A percentile compares a stretch with the other conserved stretches of the same genome.
Evolutionary conservation across 1,140 invertebrate genomes (phyloP).

Genomic region (Drosophila leontia): DNA sequence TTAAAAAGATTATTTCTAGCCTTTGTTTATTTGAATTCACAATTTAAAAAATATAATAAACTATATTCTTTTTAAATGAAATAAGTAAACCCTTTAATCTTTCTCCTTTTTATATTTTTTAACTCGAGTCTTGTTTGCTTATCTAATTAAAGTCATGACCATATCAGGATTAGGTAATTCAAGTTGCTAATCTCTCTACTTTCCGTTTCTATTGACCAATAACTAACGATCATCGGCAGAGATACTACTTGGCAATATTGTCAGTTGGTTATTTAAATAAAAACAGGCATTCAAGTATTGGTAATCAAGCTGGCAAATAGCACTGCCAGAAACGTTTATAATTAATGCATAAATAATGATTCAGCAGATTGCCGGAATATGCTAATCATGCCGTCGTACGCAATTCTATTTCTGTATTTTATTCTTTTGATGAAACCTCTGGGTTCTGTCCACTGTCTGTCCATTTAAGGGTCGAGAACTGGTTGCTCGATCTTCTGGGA

Average conservation of each 20-base stretch:
- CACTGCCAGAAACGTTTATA: not conserved
- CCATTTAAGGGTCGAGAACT: constrained; percentile 21
- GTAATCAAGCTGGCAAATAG: constrained; percentile 19
- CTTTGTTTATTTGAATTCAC: too few species aligned
- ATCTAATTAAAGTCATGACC: not conserved
- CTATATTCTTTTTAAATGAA: too few species aligned
- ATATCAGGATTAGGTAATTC: not conserved
- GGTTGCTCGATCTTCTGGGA: not conserved
- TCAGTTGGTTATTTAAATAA: constrained; percentile 12
- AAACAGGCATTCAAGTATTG: not conserved
- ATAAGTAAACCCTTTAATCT: too few species aligned
- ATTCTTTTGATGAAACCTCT: not conserved
- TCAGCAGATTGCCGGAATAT: constrained; percentile 31
- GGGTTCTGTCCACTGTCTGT: not conserved
- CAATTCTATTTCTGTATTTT: constrained; percentile 20
- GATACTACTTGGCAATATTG: constrained; percentile 2
- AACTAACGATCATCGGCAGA: constrained; percentile 17
- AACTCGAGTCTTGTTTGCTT: not conserved
- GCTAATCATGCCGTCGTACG: constrained; percentile 28
- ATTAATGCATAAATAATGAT: constrained; percentile 43
- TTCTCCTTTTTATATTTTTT: too few species aligned
- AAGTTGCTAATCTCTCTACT: constrained; percentile 1
- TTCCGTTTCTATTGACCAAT: constrained; percentile 21
- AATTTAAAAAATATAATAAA: too few species aligned
- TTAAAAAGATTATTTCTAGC: too few species aligned